A percentile compares a stretch with the other conserved stretches of the same genome.
Evolutionary conservation across 2,888 invertebrate species (phyloP).

Genomic region (Phyto melanocephala): DNA sequence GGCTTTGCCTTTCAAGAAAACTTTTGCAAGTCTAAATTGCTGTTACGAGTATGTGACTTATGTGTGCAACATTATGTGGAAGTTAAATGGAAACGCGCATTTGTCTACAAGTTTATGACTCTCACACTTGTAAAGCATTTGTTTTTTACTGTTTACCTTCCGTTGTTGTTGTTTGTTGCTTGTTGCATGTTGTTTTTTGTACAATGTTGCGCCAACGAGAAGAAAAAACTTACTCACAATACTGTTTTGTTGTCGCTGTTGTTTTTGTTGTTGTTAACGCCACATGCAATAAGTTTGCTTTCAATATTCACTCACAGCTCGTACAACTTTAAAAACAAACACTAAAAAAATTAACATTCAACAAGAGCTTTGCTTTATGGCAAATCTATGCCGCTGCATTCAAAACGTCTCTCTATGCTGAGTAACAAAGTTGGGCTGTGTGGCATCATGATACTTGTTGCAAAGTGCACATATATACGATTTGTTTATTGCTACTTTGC

Average conservation of each 20-base stretch:
- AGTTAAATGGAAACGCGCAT: constrained; percentile 55
- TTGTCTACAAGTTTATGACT: constrained; percentile 61
- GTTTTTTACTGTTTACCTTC: neutral
- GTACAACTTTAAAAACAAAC: neutral
- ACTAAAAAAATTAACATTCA: constrained; percentile 23
- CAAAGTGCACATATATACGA: neutral
- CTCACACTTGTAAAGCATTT: constrained; percentile 50
- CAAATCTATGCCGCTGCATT: constrained; percentile 46
- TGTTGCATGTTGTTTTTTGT: neutral
- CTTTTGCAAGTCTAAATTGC: neutral
- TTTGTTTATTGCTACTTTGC: constrained; percentile 11
- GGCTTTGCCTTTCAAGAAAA: constrained; percentile 10
- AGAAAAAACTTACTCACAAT: neutral
- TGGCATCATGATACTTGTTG: constrained; percentile 38
- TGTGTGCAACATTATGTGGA: constrained; percentile 35
- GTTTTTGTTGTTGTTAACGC: neutral
- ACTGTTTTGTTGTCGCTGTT: neutral
- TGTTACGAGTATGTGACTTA: neutral
- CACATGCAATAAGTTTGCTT: constrained; percentile 48
- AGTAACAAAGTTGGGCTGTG: constrained; percentile 19
- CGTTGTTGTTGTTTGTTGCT: neutral
- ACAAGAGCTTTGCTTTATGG: constrained; percentile 12
- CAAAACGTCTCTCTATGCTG: constrained; percentile 3
- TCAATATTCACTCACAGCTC: constrained; percentile 26
- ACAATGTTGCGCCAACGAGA: constrained; percentile 5